Evolutionary conservation across 2,888 invertebrate species (phyloP).

Genomic region (Drosophila planitibia): DNA sequence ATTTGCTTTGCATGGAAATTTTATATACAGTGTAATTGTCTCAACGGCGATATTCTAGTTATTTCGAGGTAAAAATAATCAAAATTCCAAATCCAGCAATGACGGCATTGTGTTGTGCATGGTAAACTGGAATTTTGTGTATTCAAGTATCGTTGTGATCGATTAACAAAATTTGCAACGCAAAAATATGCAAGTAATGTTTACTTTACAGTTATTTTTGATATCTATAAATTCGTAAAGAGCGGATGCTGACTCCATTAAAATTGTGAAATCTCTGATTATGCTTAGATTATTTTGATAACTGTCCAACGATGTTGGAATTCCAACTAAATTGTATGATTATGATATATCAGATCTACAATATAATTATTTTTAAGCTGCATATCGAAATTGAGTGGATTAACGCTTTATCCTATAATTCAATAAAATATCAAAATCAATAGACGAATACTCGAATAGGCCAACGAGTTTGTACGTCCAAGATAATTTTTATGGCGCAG

Average conservation of each 20-base stretch:
- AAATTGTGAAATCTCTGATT: conserved; percentile 21
- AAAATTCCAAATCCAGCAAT: conserved; percentile 30
- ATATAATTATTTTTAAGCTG: conserved; percentile 16
- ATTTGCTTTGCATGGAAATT: conserved; percentile 1
- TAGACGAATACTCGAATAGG: conserved; percentile 1
- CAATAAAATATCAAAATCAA: conserved; percentile 38
- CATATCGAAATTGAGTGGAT: conserved; percentile 20
- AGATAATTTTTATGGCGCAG: conserved; percentile 42
- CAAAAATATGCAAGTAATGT: conserved; percentile 20
- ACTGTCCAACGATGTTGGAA: conserved; percentile 25
- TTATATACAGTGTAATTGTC: conserved; percentile 9
- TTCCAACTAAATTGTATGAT: conserved; percentile 4
- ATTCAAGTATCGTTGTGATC: conserved; percentile 58
- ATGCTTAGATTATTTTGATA: conserved; percentile 19
- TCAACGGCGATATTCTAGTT: conserved; percentile 27
- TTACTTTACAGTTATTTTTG: conserved; percentile 15
- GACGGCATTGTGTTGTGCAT: conserved; percentile 49
- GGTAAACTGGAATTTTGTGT: conserved; percentile 48
- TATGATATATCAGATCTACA: conserved; percentile 15
- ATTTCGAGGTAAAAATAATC: conserved; percentile 43
- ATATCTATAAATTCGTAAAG: conserved; percentile 14
- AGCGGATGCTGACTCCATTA: conserved; percentile 11
- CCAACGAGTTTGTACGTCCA: conserved; percentile 12
- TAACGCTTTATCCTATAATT: conserved; percentile 16
- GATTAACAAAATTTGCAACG: conserved; percentile 65